A percentile compares a stretch with the other conserved stretches of the same genome.
Evolutionary conservation across 2,113 vertebrate genomes (phyloP).

Genomic region (Tringa solitaria): DNA sequence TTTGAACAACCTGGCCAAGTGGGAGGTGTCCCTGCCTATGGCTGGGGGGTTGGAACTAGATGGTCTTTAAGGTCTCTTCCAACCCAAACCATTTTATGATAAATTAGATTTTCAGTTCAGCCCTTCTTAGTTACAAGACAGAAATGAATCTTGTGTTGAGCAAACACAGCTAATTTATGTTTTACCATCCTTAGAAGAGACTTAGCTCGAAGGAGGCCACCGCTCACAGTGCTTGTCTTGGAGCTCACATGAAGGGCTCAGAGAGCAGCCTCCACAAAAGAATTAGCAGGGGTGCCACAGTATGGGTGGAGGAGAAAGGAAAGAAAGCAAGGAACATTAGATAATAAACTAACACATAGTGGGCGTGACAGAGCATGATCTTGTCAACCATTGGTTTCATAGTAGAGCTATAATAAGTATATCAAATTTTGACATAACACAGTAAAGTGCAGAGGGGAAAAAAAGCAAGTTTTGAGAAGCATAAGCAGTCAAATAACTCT

Average conservation of each 20-base stretch:
- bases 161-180: slow-evolving; percentile 10
- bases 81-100: not conserved
- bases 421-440: not conserved
- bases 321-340: not conserved
- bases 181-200: not conserved
- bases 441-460: not conserved
- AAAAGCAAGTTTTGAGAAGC: not conserved
- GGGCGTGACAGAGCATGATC: not conserved
- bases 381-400: not conserved
- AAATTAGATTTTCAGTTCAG: slow-evolving; percentile 12
- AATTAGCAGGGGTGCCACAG: not conserved
- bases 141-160: not conserved
- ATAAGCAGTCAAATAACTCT: not conserved
- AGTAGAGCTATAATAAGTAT: not conserved
- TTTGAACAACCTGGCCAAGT: not conserved
- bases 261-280: not conserved
- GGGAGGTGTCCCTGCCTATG: not conserved
- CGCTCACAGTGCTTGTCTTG: not conserved
- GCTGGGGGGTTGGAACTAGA: not conserved
- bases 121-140: not conserved
- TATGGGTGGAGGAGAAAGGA: not conserved
- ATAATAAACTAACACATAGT: not conserved
- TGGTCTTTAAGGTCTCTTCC: not conserved
- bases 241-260: not conserved
- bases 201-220: not conserved